Evolutionary conservation across 1,140 invertebrate species (phyloP).

Genomic region (Drosophila elegans): DNA sequence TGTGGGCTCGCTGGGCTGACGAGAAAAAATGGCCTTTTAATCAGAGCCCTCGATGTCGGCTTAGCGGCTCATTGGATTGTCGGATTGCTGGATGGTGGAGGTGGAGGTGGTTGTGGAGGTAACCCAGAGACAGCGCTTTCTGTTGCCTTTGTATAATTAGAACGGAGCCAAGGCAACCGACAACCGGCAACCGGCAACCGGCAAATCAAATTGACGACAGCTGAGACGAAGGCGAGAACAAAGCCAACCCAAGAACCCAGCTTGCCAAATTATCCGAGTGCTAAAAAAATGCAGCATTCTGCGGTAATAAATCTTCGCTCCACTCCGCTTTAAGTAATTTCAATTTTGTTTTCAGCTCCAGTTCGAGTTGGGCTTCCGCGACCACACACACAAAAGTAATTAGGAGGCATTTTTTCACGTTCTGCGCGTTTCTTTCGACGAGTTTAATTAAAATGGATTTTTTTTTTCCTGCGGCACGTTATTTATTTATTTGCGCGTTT

Average conservation of each 20-base stretch:
- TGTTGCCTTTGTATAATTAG: conserved; percentile 59
- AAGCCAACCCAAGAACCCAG: background rate
- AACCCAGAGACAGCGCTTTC: conserved; percentile 33
- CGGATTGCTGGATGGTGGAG: background rate
- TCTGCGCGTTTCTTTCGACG: conserved; percentile 32
- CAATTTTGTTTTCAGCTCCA: conserved; percentile 56
- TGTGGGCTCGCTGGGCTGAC: conserved; percentile 10
- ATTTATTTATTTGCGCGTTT: conserved; percentile 48
- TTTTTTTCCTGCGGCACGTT: conserved; percentile 43
- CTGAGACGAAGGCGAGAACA: conserved; percentile 15
- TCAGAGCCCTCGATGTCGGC: conserved; percentile 53
- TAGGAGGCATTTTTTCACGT: conserved; percentile 50
- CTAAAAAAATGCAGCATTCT: conserved; percentile 49
- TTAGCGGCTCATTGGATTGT: conserved; percentile 77
- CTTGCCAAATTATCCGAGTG: conserved; percentile 58
- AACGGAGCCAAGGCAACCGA: conserved; percentile 50
- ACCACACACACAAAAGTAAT: conserved; percentile 62
- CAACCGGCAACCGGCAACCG: conserved; percentile 34
- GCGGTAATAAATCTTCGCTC: conserved; percentile 67
- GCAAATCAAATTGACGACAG: conserved; percentile 58
- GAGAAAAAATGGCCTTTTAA: conserved; percentile 64
- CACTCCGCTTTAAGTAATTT: conserved; percentile 58
- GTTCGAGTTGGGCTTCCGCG: conserved; percentile 20
- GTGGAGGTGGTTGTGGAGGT: conserved; percentile 1
- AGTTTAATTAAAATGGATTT: conserved; percentile 76